Base-by-base conservation (phyloP, 2,888 invertebrate species). In the Aporophyla nigra region DNA sequence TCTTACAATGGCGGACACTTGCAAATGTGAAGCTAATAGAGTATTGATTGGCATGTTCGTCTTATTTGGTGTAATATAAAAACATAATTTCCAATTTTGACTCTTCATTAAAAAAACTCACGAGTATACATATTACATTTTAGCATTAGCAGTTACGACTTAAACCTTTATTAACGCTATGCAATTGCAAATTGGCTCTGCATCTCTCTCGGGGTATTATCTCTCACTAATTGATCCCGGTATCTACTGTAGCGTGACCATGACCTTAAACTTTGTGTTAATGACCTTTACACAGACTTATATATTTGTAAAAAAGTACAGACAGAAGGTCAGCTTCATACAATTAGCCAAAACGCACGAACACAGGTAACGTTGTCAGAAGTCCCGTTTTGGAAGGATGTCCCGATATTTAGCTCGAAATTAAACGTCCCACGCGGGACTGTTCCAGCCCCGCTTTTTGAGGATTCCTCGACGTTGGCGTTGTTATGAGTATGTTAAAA, bases 201-300 rank as follows among this genome's bases (percentile, higher is more conserved):
- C 7, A 66, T 80, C 33, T 33, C 49, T n/a, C 67, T 49, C 0
- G 58, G 49, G 33, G 33, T 46, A 67, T 54, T 49, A 62, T 58
- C 24, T 67, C 54, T 21, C 21, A 49, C 49, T 77, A 77, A 81
- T 80, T 69, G 81, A 72, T 81, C 43, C 51, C 10, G 9, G 53
- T 59, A 68, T 76, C 24, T 69, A 33, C 7, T 46, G 46, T 63
- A 27, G 24, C 59, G 14, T 58, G 46, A 69, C 61, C 53, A 53
- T 81, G 77, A 81, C 63, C 68, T 59, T 69, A 65, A 69, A 59
- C 21, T 56, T 62, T 27, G 9, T 46, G 59, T 14, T 61, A 53
- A 33, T 70, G 58, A 81, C 53, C 78, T 74, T 70, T 33, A 46
- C 10, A 54, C 19, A 24, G 14, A 46, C 53, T n/a, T 51, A 1